phyloP scores from a whole-genome alignment of 2,888 invertebrate species.

The Ochlodes sylvanus region DNA sequence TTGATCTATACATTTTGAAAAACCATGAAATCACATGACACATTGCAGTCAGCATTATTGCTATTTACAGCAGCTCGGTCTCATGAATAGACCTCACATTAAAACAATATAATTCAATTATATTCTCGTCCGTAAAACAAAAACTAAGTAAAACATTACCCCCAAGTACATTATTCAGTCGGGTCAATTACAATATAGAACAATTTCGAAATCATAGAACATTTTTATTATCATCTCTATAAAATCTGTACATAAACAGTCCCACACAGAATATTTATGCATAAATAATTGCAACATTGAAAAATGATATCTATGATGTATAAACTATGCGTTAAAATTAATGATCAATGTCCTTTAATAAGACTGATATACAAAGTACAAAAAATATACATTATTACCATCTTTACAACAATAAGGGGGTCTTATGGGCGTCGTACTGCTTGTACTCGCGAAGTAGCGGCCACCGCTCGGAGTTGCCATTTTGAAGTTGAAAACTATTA shows the following conservation, averaged over 20 bases:
- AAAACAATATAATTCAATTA: constrained; percentile 36
- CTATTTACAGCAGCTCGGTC: constrained; percentile 43
- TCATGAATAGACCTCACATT: constrained; percentile 32
- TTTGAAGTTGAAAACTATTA: constrained; percentile 19
- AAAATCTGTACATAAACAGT: constrained; percentile 61
- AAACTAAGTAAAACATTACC: constrained; percentile 17
- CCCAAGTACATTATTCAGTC: constrained; percentile 16
- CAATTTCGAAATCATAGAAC: constrained; percentile 30
- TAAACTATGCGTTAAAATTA: constrained; percentile 62
- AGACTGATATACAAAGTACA: constrained; percentile 78
- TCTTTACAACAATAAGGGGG: constrained; percentile 58
- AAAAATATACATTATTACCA: constrained; percentile 81
- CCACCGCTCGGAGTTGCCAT: not conserved
- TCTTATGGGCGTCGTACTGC: constrained; percentile 27
- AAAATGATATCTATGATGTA: constrained; percentile 54
- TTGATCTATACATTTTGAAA: constrained; percentile 41
- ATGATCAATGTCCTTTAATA: constrained; percentile 59
- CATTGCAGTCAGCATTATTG: constrained; percentile 59
- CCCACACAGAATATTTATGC: constrained; percentile 60
- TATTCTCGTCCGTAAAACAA: constrained; percentile 31
- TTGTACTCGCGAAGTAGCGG: not conserved
- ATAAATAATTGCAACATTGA: constrained; percentile 73
- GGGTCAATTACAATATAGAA: constrained; percentile 17
- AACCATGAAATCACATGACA: constrained; percentile 48
- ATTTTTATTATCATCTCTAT: constrained; percentile 40